Percentiles rank a stretch among this genome's conserved stretches.
phyloP scores from a whole-genome alignment of 2,113 vertebrate species.

The Apodemus sylvaticus region DNA sequence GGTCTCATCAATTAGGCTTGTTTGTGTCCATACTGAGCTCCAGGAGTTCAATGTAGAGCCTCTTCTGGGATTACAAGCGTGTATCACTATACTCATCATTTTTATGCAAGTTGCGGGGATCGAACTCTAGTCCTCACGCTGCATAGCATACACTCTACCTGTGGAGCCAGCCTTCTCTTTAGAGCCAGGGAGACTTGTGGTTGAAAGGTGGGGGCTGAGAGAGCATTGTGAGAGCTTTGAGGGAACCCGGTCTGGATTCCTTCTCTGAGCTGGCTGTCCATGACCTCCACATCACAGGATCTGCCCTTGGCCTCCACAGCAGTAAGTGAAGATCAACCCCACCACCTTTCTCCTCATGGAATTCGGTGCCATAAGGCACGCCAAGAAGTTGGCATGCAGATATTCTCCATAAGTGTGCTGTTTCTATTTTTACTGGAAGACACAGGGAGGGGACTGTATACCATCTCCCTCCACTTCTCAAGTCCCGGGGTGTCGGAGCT shows the following conservation, averaged over 20 bases:
- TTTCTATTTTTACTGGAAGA: constrained; percentile 51
- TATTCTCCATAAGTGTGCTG: not conserved
- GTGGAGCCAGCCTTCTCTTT: not conserved
- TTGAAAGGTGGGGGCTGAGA: no score
- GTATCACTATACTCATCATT: not conserved
- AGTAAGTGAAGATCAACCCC: rapidly evolving
- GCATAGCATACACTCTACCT: not conserved
- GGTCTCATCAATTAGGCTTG: not conserved
- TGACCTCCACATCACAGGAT: rapidly evolving
- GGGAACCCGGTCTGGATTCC: not conserved
- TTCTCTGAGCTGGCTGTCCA: not conserved
- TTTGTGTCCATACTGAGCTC: not conserved
- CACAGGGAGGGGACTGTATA: not conserved
- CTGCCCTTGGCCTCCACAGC: not conserved
- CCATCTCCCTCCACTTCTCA: not conserved
- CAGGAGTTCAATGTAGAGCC: not conserved
- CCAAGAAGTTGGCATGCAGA: not conserved
- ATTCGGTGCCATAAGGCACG: rapidly evolving
- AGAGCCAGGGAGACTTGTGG: not conserved
- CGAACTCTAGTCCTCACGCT: not conserved
- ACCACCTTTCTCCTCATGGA: rapidly evolving
- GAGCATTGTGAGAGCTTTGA: not conserved
- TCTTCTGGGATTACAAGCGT: not conserved
- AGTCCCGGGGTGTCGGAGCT: not conserved
- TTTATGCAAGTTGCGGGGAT: not conserved